Conservation (phyloP, 2,797 vertebrate genomes). For the Tolypeutes matacus region DNA sequence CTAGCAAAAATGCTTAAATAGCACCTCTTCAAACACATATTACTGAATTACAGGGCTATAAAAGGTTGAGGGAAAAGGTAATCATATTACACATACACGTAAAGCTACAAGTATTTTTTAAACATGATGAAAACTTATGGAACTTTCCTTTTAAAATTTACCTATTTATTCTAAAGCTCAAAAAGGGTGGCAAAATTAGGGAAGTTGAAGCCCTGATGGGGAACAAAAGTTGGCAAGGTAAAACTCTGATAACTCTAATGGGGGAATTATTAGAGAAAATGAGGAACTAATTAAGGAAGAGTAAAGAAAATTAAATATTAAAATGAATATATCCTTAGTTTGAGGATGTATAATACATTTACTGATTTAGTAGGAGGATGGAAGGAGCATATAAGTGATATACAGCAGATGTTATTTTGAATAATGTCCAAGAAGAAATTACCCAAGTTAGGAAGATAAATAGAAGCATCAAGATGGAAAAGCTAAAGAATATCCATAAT, state of each 20-base stretch:
- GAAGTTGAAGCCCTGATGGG: not conserved
- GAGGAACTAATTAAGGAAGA: not conserved
- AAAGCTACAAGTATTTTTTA: slow-evolving; percentile 38
- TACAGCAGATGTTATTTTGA: not conserved
- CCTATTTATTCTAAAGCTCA: not conserved
- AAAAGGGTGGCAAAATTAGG: slow-evolving; percentile 9
- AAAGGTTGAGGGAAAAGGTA: slow-evolving; percentile 41
- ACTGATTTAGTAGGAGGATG: not conserved
- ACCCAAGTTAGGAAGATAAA: not conserved
- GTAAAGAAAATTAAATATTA: not conserved
- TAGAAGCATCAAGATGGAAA: not conserved
- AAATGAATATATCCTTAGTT: not conserved
- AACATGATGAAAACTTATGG: slow-evolving; percentile 35
- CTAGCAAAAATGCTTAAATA: slow-evolving; percentile 27
- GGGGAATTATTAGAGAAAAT: not conserved
- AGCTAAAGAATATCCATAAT: not conserved
- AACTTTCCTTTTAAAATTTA: slow-evolving; percentile 27
- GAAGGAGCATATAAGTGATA: not conserved
- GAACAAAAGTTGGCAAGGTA: not conserved
- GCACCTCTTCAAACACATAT: not conserved
- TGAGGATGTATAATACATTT: not conserved
- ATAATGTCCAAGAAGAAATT: not conserved
- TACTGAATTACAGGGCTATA: not conserved
- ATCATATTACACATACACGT: slow-evolving; percentile 21
- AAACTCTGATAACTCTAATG: not conserved